Evolutionary conservation across 1,140 invertebrate genomes (phyloP).

Genomic region (Maconellicoccus hirsutus): DNA sequence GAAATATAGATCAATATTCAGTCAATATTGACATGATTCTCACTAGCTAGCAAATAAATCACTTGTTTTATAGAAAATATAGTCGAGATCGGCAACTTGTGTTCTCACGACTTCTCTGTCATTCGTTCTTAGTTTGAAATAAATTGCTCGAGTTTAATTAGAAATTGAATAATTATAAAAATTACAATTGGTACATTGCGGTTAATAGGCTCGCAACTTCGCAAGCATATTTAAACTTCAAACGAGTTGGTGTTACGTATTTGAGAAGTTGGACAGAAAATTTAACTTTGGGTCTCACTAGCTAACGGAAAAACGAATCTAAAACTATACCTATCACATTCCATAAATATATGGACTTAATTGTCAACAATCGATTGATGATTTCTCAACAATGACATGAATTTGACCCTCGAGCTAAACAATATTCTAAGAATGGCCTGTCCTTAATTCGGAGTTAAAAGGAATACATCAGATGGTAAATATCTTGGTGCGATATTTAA

Average conservation of each 20-base stretch:
- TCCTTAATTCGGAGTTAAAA: background rate
- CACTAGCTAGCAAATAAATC: constrained; percentile 13
- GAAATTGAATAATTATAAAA: background rate
- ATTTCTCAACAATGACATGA: background rate
- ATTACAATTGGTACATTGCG: too few relatives aligned
- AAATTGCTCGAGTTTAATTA: background rate
- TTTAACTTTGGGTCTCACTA: background rate
- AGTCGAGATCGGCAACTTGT: background rate
- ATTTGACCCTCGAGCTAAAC: background rate
- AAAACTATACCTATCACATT: too few relatives aligned
- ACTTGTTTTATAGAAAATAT: constrained; percentile 4
- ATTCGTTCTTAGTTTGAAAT: background rate
- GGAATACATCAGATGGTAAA: background rate
- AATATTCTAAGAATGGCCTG: background rate
- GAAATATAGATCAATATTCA: constrained; percentile 20
- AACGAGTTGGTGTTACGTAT: too few relatives aligned
- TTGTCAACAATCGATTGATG: background rate
- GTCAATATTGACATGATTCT: constrained; percentile 18
- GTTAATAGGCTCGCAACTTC: too few relatives aligned
- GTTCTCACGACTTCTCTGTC: constrained; percentile 16
- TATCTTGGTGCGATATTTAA: background rate
- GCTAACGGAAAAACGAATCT: background rate
- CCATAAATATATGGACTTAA: background rate
- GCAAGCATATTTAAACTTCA: too few relatives aligned
- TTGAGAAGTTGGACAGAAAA: too few relatives aligned